Evolutionary conservation across 2,888 invertebrate genomes (phyloP).

Genomic region (Hoplodrina ambigua): DNA sequence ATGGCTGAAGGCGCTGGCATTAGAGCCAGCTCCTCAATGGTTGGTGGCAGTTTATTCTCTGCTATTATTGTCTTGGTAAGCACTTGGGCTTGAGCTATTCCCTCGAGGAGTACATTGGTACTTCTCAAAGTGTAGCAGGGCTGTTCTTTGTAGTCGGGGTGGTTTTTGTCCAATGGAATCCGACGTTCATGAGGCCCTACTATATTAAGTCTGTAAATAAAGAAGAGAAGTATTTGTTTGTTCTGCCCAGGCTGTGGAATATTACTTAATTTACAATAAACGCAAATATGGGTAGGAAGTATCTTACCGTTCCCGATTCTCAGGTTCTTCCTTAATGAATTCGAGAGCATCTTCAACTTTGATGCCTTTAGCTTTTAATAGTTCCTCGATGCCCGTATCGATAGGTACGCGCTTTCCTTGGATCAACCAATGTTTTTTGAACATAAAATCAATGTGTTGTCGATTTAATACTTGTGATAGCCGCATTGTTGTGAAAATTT

Average conservation of each 20-base stretch:
- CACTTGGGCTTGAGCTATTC: conserved; percentile 94
- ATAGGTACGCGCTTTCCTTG: conserved; percentile 91
- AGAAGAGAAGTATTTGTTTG: conserved; percentile 9
- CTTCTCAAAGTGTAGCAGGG: conserved; percentile 91
- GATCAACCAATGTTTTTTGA: conserved; percentile 93
- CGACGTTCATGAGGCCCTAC: conserved; percentile 84
- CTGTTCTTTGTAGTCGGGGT: conserved; percentile 92
- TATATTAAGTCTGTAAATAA: conserved; percentile 78
- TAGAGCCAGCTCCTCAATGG: conserved; percentile 88
- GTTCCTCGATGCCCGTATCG: conserved; percentile 89
- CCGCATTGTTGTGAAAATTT: conserved; percentile 89
- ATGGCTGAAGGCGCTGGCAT: conserved; percentile 87
- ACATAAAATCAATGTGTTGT: conserved; percentile 94
- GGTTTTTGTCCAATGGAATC: conserved; percentile 88
- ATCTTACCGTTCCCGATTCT: conserved; percentile 74
- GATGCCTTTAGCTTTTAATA: conserved; percentile 90
- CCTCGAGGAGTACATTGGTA: conserved; percentile 92
- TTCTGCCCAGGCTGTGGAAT: not conserved
- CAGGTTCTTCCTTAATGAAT: conserved; percentile 85
- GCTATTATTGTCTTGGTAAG: conserved; percentile 94
- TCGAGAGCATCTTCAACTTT: conserved; percentile 91
- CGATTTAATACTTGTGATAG: conserved; percentile 91
- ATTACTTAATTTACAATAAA: not conserved
- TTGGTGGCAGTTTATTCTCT: conserved; percentile 91
- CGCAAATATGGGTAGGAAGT: not conserved